phyloP scores from a whole-genome alignment of 2,797 vertebrate genomes.

The Synaphobranchus kaupii region DNA sequence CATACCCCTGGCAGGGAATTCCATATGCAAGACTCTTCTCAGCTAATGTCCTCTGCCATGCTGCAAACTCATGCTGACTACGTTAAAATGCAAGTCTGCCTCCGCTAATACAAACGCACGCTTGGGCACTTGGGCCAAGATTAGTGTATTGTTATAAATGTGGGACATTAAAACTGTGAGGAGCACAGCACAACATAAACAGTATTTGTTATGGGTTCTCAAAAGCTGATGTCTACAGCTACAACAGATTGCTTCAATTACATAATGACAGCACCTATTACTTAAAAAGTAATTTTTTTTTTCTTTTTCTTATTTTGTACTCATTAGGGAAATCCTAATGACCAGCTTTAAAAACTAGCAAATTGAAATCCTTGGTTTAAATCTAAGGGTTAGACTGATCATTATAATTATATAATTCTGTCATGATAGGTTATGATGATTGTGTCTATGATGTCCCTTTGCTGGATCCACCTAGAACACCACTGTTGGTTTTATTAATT shows the following conservation, averaged over 20 bases:
- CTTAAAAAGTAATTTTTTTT: slow-evolving; percentile 3
- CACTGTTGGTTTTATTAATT: background rate
- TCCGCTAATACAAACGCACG: background rate
- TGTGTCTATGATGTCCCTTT: background rate
- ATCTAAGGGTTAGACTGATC: slow-evolving; percentile 21
- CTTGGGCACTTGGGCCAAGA: background rate
- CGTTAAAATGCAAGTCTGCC: background rate
- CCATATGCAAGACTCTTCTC: background rate
- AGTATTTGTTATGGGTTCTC: slow-evolving; percentile 33
- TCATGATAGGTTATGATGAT: background rate
- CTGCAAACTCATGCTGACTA: background rate
- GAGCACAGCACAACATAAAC: background rate
- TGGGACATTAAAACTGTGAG: slow-evolving; percentile 21
- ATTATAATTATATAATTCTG: background rate
- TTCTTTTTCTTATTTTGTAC: background rate
- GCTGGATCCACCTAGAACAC: background rate
- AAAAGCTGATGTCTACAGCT: slow-evolving; percentile 19
- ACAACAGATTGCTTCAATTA: slow-evolving; percentile 39
- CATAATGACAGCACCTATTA: slow-evolving; percentile 30
- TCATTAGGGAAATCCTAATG: slow-evolving; percentile 18
- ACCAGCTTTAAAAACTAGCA: slow-evolving; percentile 9
- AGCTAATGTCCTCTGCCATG: background rate
- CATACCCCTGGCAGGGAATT: slow-evolving; percentile 4
- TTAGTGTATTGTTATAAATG: slow-evolving; percentile 2
- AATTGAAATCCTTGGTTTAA: background rate